Evolutionary conservation across 1,140 invertebrate genomes (phyloP).

Genomic region (Aphaenogaster floridana): DNA sequence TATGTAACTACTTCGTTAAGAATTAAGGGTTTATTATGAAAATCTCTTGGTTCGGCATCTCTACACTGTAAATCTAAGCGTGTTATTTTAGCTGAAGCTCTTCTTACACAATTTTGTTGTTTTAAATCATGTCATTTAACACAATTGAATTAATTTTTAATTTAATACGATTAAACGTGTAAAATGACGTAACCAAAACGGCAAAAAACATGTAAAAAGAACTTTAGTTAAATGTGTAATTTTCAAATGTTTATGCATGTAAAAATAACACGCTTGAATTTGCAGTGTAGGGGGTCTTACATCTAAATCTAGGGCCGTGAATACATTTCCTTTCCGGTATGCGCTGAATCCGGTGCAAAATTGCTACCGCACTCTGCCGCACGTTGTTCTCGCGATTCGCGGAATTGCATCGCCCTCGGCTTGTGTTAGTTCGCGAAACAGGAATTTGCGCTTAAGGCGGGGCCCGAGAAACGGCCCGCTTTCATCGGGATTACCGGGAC

Average conservation of each 20-base stretch:
- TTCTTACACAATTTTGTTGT: too few species aligned
- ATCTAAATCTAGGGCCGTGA: constrained; percentile 10
- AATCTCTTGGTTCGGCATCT: background rate
- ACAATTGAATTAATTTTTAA: too few species aligned
- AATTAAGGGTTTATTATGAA: background rate
- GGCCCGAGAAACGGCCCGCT: constrained; percentile 38
- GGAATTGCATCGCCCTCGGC: constrained; percentile 70
- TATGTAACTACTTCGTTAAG: background rate
- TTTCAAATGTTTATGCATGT: too few species aligned
- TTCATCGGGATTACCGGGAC: constrained; percentile 58
- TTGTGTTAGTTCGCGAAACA: constrained; percentile 72
- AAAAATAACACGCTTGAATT: too few species aligned
- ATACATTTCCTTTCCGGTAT: constrained; percentile 1
- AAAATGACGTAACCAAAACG: too few species aligned
- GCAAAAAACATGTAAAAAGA: too few species aligned
- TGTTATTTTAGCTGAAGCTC: too few species aligned
- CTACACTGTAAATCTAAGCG: background rate
- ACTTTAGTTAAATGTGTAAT: too few species aligned
- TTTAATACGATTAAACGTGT: too few species aligned
- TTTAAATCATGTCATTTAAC: too few species aligned
- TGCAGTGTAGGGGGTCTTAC: background rate
- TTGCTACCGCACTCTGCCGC: constrained; percentile 39
- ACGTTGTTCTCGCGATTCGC: constrained; percentile 76
- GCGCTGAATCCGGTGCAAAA: constrained; percentile 62
- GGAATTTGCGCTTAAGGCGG: constrained; percentile 77